A percentile compares a stretch with the other conserved stretches of the same genome.
phyloP scores from a whole-genome alignment of 1,140 invertebrate genomes.

The Dermatophagoides farinae region DNA sequence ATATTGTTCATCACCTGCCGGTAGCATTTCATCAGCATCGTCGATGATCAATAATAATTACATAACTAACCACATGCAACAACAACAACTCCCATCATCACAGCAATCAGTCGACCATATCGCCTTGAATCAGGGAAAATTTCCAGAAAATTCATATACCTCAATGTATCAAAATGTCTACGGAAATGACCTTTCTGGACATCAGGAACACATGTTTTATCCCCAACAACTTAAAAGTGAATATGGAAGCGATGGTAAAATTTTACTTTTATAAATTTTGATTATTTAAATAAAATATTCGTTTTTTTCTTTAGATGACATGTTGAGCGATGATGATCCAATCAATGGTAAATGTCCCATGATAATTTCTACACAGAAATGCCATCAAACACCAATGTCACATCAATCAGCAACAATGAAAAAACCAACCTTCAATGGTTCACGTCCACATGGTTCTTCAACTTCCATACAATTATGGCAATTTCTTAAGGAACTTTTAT shows the following conservation, averaged over 20 bases:
- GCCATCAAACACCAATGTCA: neutral
- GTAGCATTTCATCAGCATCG: no score
- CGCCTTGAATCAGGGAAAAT: no score
- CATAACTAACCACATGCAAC: no score
- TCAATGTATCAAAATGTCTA: no score
- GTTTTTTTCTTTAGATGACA: neutral
- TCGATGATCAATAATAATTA: no score
- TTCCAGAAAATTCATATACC: no score
- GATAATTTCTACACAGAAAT: neutral
- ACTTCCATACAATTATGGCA: conserved; percentile 98
- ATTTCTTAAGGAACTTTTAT: conserved; percentile 85
- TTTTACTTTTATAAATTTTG: conserved; percentile 7
- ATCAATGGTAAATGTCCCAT: neutral
- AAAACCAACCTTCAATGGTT: neutral
- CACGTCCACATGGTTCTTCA: conserved; percentile 22
- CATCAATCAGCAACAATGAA: neutral
- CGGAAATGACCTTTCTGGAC: no score
- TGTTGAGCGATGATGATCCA: conserved; percentile 4
- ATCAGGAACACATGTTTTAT: neutral
- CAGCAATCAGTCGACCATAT: no score
- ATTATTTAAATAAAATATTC: neutral
- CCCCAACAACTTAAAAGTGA: conserved; percentile 15
- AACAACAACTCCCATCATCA: no score
- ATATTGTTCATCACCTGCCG: no score
- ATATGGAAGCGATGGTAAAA: conserved; percentile 19